Percentiles rank a stretch among this genome's conserved stretches.
phyloP scores from a whole-genome alignment of 64 coral and sea anemone species.

The Porites australiensis region DNA sequence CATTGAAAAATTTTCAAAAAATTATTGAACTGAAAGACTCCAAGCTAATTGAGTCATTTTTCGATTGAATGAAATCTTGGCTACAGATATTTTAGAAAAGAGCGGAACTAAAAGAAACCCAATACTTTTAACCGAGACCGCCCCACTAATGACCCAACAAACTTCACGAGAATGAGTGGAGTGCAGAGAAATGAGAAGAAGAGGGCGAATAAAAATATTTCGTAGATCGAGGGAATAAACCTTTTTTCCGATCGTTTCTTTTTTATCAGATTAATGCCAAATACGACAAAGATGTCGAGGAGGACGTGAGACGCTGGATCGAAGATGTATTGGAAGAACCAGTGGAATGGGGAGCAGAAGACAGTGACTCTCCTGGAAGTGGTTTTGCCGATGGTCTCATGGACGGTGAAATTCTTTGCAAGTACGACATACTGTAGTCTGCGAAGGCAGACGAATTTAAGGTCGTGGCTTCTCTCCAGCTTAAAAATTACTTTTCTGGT shows the following conservation, averaged over 20 bases:
- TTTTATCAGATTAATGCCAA: slow-evolving; percentile 45
- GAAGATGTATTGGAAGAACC: slow-evolving; percentile 57
- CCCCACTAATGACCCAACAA: no score
- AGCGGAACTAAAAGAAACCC: no score
- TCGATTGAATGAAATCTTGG: no score
- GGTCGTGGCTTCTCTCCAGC: background rate
- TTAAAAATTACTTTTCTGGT: background rate
- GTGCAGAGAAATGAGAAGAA: no score
- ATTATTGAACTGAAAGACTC: no score
- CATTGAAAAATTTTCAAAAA: no score
- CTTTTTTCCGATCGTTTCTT: background rate
- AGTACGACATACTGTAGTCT: slow-evolving; percentile 18
- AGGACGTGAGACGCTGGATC: slow-evolving; percentile 67
- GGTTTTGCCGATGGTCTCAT: slow-evolving; percentile 53
- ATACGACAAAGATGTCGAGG: slow-evolving; percentile 35
- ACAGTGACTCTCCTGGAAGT: slow-evolving; percentile 13
- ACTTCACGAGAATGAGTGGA: no score
- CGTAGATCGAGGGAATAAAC: no score
- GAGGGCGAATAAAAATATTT: no score
- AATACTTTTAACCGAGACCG: no score
- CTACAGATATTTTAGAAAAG: no score
- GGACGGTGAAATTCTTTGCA: slow-evolving; percentile 61
- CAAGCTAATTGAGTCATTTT: no score
- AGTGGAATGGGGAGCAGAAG: slow-evolving; percentile 23
- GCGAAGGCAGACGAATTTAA: background rate